Percentiles rank a stretch among this genome's conserved stretches.
These are phyloP conservation scores for Nephrotoma guestfalica DNA, from an alignment of 2,888 invertebrate species.

Conservation along the genomic window DNA sequence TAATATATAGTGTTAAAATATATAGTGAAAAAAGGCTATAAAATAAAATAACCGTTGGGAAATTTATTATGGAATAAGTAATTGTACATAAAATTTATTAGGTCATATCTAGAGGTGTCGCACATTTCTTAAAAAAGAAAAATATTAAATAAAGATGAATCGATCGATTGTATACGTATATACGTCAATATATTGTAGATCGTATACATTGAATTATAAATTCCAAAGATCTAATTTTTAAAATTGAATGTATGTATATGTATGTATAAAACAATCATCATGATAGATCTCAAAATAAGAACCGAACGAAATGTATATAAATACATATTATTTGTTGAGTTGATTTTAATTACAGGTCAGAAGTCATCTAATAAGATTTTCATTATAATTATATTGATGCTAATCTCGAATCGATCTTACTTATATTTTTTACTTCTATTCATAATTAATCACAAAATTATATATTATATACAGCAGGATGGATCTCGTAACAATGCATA, in stretches of 20 bases:
- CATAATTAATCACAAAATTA: neutral
- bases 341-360: neutral
- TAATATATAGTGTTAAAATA: neutral
- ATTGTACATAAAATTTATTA: neutral
- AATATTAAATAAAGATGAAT: neutral
- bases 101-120: neutral
- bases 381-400: neutral
- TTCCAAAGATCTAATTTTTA: neutral
- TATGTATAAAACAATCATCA: neutral
- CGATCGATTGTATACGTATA: neutral
- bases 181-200: neutral
- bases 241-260: neutral
- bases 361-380: neutral
- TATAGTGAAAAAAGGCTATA: neutral
- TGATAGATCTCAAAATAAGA: neutral
- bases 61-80: neutral
- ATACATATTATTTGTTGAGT: neutral
- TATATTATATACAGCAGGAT: neutral
- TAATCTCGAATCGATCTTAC: neutral
- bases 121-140: neutral
- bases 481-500: neutral
- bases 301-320: neutral
- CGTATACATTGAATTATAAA: neutral
- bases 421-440: neutral
- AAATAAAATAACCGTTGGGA: neutral